Evolutionary conservation across 2,113 vertebrate genomes (phyloP).

Genomic region (Urocitellus parryii): DNA sequence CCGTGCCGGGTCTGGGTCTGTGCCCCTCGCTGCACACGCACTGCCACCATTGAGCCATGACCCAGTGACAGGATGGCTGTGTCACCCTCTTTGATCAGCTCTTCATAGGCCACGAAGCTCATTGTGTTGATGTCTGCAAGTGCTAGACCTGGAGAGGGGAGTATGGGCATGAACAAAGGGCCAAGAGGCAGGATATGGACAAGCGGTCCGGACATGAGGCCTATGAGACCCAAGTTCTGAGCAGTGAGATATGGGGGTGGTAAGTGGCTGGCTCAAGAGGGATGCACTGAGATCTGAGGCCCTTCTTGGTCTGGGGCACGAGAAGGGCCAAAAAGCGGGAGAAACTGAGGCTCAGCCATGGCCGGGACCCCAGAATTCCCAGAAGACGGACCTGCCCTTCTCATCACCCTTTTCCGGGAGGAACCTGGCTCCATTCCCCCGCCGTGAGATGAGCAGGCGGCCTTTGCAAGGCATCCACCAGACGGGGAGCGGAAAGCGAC

Average conservation of each 20-base stretch:
- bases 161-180: neutral
- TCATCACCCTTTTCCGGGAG: neutral
- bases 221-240: neutral
- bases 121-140: constrained; percentile 81
- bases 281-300: neutral
- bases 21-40: constrained; percentile 93
- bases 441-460: neutral
- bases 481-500: accelerated
- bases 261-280: neutral
- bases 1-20: constrained; percentile 98
- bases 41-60: constrained; percentile 94
- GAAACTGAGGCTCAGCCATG: neutral
- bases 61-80: constrained; percentile 95
- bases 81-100: constrained; percentile 94
- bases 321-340: neutral
- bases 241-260: neutral
- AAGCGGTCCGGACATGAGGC: neutral
- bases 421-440: neutral
- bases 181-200: too few species aligned
- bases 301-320: neutral
- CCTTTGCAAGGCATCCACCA: neutral
- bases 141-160: constrained; percentile 9
- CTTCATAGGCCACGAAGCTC: constrained; percentile 96
- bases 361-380: neutral
- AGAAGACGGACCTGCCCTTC: neutral